Conservation (phyloP, 1,140 invertebrate genomes). For the Drosophila hydei region DNA sequence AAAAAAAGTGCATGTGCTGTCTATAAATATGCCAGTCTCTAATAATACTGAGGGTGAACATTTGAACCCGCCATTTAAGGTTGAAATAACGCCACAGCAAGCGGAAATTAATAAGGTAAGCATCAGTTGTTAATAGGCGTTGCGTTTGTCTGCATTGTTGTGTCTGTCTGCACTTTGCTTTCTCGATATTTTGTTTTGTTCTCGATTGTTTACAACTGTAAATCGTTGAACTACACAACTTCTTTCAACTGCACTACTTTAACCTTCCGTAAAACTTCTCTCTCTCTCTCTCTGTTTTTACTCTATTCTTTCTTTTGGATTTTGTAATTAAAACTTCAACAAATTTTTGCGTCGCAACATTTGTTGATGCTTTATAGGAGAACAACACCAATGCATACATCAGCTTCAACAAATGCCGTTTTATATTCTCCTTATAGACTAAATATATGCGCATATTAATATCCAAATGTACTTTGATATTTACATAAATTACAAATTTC, state of each 20-base stretch:
- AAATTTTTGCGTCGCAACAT: background rate
- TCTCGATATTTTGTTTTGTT: constrained; percentile 23
- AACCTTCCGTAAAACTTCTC: constrained; percentile 7
- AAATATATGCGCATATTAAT: constrained; percentile 1
- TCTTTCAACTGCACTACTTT: constrained; percentile 12
- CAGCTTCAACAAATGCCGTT: background rate
- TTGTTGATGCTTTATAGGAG: background rate
- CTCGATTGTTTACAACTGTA: background rate
- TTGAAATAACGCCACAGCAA: constrained; percentile 58
- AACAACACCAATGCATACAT: too few species aligned
- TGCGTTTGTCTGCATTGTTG: background rate
- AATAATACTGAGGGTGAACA: constrained; percentile 52
- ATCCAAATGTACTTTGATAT: constrained; percentile 16
- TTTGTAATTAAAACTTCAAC: background rate
- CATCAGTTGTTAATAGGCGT: constrained; percentile 20
- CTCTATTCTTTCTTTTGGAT: background rate
- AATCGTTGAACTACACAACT: constrained; percentile 24
- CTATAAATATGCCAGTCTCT: constrained; percentile 43
- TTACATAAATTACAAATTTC: constrained; percentile 37
- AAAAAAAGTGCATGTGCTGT: constrained; percentile 11
- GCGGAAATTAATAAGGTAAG: constrained; percentile 67
- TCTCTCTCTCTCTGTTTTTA: background rate
- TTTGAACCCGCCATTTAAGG: constrained; percentile 53
- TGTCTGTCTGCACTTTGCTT: constrained; percentile 8
- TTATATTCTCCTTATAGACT: background rate